Percentiles rank a stretch among this genome's conserved stretches.
phyloP scores from a whole-genome alignment of 2,797 vertebrate species.

The Thamnophis elegans region DNA sequence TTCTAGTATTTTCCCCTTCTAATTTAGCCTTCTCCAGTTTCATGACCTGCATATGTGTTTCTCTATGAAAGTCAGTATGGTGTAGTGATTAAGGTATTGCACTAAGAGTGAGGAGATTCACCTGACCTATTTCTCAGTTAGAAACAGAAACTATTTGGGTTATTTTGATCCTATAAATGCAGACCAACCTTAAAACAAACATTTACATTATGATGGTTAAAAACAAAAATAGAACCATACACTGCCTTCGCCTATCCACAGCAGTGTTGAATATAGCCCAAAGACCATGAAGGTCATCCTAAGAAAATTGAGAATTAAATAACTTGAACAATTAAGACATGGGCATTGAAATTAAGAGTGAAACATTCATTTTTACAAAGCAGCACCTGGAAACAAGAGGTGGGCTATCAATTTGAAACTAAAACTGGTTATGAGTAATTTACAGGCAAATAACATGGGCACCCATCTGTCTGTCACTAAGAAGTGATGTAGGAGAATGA shows the following conservation, averaged over 20 bases:
- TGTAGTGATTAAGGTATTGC: background rate
- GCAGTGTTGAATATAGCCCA: background rate
- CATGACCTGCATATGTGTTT: background rate
- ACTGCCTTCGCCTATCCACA: background rate
- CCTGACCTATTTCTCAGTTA: background rate
- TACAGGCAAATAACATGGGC: background rate
- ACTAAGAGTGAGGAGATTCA: background rate
- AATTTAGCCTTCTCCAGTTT: background rate
- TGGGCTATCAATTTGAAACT: background rate
- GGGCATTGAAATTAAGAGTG: background rate
- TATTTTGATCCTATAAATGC: background rate
- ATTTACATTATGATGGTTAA: background rate
- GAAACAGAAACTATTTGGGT: background rate
- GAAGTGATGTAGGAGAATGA: background rate
- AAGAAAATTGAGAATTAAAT: background rate
- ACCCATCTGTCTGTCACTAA: background rate
- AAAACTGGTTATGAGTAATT: background rate
- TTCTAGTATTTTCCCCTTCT: background rate
- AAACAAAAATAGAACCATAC: background rate
- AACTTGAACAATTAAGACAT: background rate
- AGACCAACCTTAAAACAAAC: background rate
- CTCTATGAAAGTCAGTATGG: background rate
- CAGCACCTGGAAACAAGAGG: background rate
- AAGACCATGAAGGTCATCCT: background rate
- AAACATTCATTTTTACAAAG: background rate